Conservation (phyloP, 2,113 vertebrate species). For the Alexandromys fortis region DNA sequence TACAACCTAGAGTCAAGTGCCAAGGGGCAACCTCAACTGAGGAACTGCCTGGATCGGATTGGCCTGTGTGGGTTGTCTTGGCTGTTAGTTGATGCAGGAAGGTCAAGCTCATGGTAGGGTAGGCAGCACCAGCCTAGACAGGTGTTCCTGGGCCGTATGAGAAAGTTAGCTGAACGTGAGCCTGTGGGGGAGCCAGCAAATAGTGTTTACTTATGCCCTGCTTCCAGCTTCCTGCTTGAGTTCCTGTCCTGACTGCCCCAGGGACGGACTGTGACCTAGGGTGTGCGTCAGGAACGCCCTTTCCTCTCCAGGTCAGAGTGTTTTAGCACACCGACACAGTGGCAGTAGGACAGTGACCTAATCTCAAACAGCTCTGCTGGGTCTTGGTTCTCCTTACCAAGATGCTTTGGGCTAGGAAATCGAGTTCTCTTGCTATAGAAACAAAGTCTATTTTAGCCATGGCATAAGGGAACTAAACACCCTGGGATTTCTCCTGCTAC, state of each 20-base stretch:
- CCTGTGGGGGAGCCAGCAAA: not conserved
- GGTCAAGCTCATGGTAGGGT: not conserved
- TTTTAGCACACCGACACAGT: not conserved
- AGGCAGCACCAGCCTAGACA: too few relatives aligned
- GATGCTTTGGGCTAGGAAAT: not conserved
- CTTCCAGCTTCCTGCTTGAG: not conserved
- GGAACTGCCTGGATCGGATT: not conserved
- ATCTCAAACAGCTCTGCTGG: not conserved
- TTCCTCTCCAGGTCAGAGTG: too few relatives aligned
- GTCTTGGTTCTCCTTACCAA: not conserved
- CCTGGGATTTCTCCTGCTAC: accelerated
- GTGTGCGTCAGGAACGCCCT: not conserved
- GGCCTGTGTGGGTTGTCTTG: not conserved
- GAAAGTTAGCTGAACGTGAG: not conserved
- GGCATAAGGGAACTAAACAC: not conserved
- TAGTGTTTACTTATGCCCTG: not conserved
- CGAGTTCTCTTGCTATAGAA: not conserved
- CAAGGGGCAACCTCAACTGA: not conserved
- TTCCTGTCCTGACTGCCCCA: not conserved
- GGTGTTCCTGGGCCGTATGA: not conserved
- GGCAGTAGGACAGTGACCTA: not conserved
- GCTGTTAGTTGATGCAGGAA: not conserved
- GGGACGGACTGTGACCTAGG: not conserved
- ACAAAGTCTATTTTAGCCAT: not conserved
- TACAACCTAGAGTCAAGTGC: not conserved